These are phyloP conservation scores for Poecilia latipinna DNA, from an alignment of 2,113 vertebrate species.

Conservation along the genomic window DNA sequence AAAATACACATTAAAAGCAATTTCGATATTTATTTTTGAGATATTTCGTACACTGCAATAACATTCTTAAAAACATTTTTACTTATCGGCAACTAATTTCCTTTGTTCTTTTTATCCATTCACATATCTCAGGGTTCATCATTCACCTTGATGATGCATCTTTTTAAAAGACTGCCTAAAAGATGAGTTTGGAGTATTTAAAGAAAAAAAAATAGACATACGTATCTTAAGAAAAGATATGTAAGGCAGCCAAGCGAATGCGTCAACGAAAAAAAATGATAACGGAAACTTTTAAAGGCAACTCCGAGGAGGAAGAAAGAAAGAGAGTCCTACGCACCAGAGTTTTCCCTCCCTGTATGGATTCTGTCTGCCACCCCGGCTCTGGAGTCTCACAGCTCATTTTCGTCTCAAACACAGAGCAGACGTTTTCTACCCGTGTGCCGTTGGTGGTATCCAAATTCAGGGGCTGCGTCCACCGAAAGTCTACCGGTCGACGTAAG, in stretches of 20 bases:
- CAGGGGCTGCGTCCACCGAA: too few species aligned
- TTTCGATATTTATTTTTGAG: slow-evolving; percentile 79
- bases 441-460: too few species aligned
- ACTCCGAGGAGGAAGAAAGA: slow-evolving; percentile 37
- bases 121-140: slow-evolving; percentile 86
- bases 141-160: slow-evolving; percentile 67
- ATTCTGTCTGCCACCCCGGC: too few species aligned
- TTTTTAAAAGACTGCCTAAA: slow-evolving; percentile 70
- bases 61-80: slow-evolving; percentile 77
- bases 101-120: slow-evolving; percentile 71
- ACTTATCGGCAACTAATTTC: slow-evolving; percentile 63
- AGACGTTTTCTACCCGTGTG: too few species aligned
- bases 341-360: background rate
- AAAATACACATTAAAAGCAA: slow-evolving; percentile 81
- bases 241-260: slow-evolving; percentile 32
- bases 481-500: too few species aligned
- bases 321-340: slow-evolving; percentile 17
- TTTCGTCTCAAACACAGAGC: too few species aligned
- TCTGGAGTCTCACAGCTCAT: too few species aligned
- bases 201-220: slow-evolving; percentile 27
- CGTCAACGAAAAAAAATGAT: slow-evolving; percentile 38
- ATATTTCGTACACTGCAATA: slow-evolving; percentile 86
- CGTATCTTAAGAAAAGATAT: slow-evolving; percentile 19
- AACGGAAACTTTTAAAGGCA: slow-evolving; percentile 40
- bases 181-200: slow-evolving; percentile 43